phyloP scores from a whole-genome alignment of 2,797 vertebrate species.

The Spatula clypeata region DNA sequence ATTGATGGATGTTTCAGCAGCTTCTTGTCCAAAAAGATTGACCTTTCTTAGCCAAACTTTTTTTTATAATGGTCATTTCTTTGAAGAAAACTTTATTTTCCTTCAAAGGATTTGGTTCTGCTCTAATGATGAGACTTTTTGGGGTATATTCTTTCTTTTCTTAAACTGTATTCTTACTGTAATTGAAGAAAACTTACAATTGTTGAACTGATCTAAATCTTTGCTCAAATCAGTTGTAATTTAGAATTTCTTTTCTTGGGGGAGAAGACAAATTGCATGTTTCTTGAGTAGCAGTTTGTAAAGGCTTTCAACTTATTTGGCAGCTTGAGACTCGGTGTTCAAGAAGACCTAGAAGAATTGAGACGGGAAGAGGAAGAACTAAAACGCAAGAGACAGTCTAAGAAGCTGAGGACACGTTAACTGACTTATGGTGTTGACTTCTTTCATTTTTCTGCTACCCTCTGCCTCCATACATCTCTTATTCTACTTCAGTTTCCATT shows the following conservation, averaged over 20 bases:
- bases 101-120: not conserved
- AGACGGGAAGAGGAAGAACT: conserved; percentile 90
- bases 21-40: not conserved
- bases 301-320: conserved; percentile 44
- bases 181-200: not conserved
- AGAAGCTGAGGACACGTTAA: conserved; percentile 84
- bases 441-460: conserved; percentile 53
- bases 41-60: not conserved
- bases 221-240: not conserved
- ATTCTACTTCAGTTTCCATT: conserved; percentile 76
- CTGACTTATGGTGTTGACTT: conserved; percentile 47
- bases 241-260: not conserved
- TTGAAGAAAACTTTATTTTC: not conserved
- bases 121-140: not conserved
- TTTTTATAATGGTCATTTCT: not conserved
- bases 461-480: conserved; percentile 69
- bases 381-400: conserved; percentile 80
- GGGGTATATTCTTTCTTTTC: not conserved
- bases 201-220: not conserved
- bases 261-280: not conserved
- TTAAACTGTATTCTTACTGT: not conserved
- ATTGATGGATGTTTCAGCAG: not conserved
- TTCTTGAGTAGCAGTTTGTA: not conserved
- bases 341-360: conserved; percentile 93
- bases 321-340: conserved; percentile 92